Evolutionary conservation across 2,888 invertebrate genomes (phyloP).

Genomic region (Pimpla rufipes): DNA sequence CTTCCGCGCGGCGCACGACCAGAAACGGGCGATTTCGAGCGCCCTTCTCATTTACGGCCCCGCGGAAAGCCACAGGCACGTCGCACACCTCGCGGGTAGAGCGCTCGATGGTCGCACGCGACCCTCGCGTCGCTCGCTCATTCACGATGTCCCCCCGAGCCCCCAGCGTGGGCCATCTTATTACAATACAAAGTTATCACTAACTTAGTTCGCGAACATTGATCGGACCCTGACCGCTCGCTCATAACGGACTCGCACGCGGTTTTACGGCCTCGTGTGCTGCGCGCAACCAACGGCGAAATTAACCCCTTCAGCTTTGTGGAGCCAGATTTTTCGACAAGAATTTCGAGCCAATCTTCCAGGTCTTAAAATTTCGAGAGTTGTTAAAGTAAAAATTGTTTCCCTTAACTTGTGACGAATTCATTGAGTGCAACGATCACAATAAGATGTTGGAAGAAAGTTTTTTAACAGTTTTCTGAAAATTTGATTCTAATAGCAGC

Average conservation of each 20-base stretch:
- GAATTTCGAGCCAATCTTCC: no score
- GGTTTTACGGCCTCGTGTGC: constrained; percentile 23
- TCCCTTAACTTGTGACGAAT: no score
- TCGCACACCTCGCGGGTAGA: constrained; percentile 61
- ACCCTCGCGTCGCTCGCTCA: constrained; percentile 62
- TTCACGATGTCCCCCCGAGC: constrained; percentile 67
- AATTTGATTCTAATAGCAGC: no score
- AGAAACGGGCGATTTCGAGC: constrained; percentile 75
- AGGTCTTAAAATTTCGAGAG: not conserved
- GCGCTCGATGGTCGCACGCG: no score
- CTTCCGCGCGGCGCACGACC: constrained; percentile 76
- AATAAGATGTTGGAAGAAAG: no score
- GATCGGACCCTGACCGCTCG: constrained; percentile 63
- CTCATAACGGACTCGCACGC: constrained; percentile 36
- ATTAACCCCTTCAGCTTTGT: constrained; percentile 21
- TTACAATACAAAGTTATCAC: constrained; percentile 82
- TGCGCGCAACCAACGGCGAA: constrained; percentile 42
- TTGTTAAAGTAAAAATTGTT: no score
- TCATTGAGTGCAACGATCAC: no score
- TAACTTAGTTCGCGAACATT: constrained; percentile 78
- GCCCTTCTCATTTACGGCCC: constrained; percentile 83
- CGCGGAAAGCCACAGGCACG: constrained; percentile 79
- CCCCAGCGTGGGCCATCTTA: constrained; percentile 78
- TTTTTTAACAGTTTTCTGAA: no score
- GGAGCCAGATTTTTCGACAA: no score